phyloP scores from a whole-genome alignment of 2,797 vertebrate species.

The Cossypha niveicapilla region DNA sequence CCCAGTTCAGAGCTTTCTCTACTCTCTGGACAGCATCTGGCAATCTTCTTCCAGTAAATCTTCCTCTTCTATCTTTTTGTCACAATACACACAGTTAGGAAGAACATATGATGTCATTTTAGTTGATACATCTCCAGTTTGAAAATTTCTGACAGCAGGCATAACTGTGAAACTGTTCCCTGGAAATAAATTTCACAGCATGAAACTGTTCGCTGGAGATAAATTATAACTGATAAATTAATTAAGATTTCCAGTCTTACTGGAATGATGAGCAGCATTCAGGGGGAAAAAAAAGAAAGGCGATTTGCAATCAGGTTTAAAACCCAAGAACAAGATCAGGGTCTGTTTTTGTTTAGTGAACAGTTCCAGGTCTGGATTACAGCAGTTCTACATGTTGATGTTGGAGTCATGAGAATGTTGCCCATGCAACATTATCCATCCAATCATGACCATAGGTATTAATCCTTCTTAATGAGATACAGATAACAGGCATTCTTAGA shows the following conservation, averaged over 20 bases:
- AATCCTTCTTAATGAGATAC: not conserved
- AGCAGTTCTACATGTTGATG: not conserved
- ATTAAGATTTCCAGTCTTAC: not conserved
- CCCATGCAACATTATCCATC: not conserved
- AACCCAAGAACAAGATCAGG: not conserved
- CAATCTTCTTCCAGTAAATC: slow-evolving; percentile 21
- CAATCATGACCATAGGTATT: not conserved
- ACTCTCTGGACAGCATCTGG: not conserved
- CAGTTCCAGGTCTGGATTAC: not conserved
- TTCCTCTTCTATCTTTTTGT: slow-evolving; percentile 18
- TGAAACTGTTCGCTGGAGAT: not conserved
- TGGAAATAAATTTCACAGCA: not conserved
- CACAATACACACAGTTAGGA: slow-evolving; percentile 9
- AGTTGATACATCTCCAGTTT: not conserved
- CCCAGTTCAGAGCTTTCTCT: not conserved
- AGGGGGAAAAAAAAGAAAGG: not conserved
- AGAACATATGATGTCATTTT: not conserved
- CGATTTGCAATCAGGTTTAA: not conserved
- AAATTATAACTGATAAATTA: not conserved
- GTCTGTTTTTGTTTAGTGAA: not conserved
- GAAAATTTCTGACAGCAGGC: not conserved
- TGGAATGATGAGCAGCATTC: not conserved
- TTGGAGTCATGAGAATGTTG: not conserved
- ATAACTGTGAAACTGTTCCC: not conserved
- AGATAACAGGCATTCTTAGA: not conserved